Evolutionary conservation across 2,888 invertebrate genomes (phyloP), one percentile per base, ranked within the genome.

Genomic region (Drosophila austrosaltans): DNA sequence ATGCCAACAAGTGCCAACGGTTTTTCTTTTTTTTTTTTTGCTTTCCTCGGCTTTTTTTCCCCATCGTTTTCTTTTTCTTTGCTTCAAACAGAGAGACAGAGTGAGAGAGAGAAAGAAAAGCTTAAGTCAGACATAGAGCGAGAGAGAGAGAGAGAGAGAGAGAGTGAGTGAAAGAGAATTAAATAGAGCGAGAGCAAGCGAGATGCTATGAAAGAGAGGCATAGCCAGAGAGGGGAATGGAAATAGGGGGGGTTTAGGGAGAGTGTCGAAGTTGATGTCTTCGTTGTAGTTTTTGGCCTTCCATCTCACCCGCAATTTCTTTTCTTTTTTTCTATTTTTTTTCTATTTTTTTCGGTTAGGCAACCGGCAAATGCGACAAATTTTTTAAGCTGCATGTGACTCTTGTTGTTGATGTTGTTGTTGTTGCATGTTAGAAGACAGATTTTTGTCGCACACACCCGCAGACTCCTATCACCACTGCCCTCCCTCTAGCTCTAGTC

Each of bases 1-100:
- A 85, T 89, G 87, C 85, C 85, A 85, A 85, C 85, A 85, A 85
- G 85, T 85, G 85, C 89, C 86, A 69, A 77, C 66, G 82, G 68
- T 72, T 67, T 56, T 36, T 8, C 12, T 62, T n/a, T 48, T 56
- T 3, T 3, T 72, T 58, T 28, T 48, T 67, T 68, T 62, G 61
- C 61, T 44, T 61, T 63, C 44, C 25, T 67, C n/a, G 69, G 20
- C 12, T 6, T 42, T 42, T 42, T 40, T 40, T 16, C 16, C 16
- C 36, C 36, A 36, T 36, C 32, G 32, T 40, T 40, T 44, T 6
- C 16, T 44, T 8, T 16, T 44, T 44, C 20, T 44, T 42, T 2
- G 8, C 53, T 28, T 16, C 28, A 56, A 56, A 36, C 28, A 28
- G 28, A 28, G 28, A 28, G 28, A 32, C 6, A 5, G 32, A 32